These are phyloP conservation scores for Ormyrus nitidulus DNA, from an alignment of 2,888 invertebrate genomes.

Conservation along the genomic window DNA sequence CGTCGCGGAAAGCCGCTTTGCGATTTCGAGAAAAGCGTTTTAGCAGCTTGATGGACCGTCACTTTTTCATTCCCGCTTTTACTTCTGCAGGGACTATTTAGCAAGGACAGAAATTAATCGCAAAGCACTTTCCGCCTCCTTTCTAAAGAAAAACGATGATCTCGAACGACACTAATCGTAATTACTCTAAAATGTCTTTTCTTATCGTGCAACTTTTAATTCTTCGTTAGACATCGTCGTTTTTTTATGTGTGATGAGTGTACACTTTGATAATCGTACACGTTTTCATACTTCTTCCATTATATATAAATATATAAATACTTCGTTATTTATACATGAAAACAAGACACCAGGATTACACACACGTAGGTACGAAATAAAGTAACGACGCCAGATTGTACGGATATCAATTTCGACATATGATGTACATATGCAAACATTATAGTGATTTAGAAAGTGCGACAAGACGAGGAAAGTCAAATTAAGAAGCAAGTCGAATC, in stretches of 20 bases:
- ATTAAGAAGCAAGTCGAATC: neutral
- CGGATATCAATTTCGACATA: conserved; percentile 70
- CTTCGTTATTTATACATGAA: conserved; percentile 58
- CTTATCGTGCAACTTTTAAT: neutral
- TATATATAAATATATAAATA: conserved; percentile 58
- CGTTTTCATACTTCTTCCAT: conserved; percentile 48
- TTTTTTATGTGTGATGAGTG: conserved; percentile 46
- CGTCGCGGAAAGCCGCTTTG: conserved; percentile 29
- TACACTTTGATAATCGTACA: conserved; percentile 51
- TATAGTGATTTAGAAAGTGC: conserved; percentile 54
- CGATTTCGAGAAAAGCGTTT: conserved; percentile 7
- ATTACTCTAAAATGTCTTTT: neutral
- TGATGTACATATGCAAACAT: conserved; percentile 74
- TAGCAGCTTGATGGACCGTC: conserved; percentile 3
- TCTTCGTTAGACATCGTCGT: conserved; percentile 46
- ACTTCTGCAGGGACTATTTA: neutral
- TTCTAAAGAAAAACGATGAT: conserved; percentile 33
- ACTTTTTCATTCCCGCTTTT: neutral
- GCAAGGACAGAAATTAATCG: conserved; percentile 7
- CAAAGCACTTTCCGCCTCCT: conserved; percentile 22
- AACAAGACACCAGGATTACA: conserved; percentile 71
- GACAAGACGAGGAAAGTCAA: conserved; percentile 18
- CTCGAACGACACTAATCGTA: conserved; percentile 1
- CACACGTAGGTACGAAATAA: conserved; percentile 71
- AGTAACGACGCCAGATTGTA: conserved; percentile 55